Conservation (phyloP, 2,797 vertebrate species). For the Pipistrellus nathusii region DNA sequence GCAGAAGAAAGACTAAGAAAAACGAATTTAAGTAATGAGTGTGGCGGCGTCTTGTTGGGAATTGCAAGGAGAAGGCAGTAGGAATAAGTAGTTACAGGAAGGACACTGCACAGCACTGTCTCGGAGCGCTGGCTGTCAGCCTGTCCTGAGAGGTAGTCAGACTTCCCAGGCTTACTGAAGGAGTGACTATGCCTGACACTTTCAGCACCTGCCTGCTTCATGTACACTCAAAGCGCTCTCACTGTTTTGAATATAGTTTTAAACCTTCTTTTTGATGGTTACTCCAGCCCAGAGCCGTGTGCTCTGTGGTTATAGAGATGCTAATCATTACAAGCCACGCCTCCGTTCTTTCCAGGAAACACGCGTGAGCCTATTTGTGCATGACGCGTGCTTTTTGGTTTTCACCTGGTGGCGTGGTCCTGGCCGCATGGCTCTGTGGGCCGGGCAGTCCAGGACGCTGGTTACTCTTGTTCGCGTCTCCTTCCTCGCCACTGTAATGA, state of each 20-base stretch:
- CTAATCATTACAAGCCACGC: neutral
- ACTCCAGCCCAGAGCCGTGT: neutral
- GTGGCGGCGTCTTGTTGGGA: neutral
- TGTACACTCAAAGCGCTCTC: neutral
- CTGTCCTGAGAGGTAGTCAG: neutral
- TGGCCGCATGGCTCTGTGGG: neutral
- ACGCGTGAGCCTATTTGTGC: neutral
- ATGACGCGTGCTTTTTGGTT: neutral
- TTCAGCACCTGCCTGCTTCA: neutral
- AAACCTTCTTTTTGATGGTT: neutral
- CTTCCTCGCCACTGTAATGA: neutral
- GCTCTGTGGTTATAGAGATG: neutral
- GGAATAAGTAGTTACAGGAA: neutral
- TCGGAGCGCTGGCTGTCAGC: neutral
- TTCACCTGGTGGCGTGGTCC: neutral
- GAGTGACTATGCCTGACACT: neutral
- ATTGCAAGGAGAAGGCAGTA: neutral
- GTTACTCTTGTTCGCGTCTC: neutral
- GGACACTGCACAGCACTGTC: rapidly evolving
- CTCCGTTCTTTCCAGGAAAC: neutral
- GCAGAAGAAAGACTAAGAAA: neutral
- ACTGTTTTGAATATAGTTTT: neutral
- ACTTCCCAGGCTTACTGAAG: neutral
- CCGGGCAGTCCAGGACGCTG: neutral
- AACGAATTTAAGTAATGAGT: neutral